A percentile compares a stretch with the other conserved stretches of the same genome.
Evolutionary conservation across 2,113 vertebrate genomes (phyloP).

Genomic region (Aphelocoma coerulescens): DNA sequence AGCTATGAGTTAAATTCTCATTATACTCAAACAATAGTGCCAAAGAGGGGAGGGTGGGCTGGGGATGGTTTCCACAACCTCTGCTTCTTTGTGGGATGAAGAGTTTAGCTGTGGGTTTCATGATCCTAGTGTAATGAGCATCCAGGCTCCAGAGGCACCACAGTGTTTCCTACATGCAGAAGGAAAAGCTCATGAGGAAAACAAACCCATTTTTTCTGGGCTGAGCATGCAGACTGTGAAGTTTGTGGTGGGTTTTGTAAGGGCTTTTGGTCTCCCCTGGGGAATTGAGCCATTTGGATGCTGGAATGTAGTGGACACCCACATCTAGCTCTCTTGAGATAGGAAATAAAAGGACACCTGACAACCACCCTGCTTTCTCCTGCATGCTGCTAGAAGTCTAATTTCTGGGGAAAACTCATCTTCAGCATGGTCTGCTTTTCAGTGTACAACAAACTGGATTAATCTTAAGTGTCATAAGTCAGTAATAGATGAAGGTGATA

Average conservation of each 20-base stretch:
- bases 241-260: not conserved
- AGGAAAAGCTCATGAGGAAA: not conserved
- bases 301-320: not conserved
- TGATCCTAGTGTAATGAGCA: not conserved
- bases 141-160: not conserved
- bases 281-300: not conserved
- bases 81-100: not conserved
- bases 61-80: not conserved
- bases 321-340: fast-evolving
- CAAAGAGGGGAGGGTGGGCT: not conserved
- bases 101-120: not conserved
- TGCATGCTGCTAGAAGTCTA: not conserved
- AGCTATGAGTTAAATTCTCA: not conserved
- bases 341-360: too few species aligned
- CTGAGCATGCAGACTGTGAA: not conserved
- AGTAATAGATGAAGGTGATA: not conserved
- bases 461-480: not conserved
- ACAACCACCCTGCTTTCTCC: not conserved
- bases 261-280: not conserved
- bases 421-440: not conserved
- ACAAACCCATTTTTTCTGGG: not conserved
- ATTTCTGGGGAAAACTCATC: not conserved
- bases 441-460: not conserved
- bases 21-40: not conserved
- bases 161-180: not conserved